phyloP scores from a whole-genome alignment of 64 coral and sea anemone genomes.

The Actinia equina region DNA sequence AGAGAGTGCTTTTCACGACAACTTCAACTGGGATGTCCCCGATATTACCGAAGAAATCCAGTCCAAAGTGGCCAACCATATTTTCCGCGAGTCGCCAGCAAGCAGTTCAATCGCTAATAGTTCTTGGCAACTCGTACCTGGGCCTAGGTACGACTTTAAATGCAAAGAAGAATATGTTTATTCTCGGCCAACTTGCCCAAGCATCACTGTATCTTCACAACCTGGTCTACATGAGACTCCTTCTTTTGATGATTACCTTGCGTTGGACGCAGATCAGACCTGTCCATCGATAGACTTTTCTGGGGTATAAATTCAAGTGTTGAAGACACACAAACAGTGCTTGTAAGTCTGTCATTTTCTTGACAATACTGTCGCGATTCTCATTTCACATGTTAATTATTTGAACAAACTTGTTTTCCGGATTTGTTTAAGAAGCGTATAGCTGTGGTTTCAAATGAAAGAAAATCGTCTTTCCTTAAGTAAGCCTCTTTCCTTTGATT shows the following conservation, averaged over 20 bases:
- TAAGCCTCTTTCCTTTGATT: not conserved
- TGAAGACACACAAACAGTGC: not conserved
- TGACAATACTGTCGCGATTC: not conserved
- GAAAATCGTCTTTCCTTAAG: not conserved
- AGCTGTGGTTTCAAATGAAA: not conserved
- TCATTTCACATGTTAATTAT: not conserved
- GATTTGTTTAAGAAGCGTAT: not conserved
- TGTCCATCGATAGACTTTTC: constrained; percentile 97
- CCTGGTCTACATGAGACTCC: constrained; percentile 69
- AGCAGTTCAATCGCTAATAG: constrained; percentile 7
- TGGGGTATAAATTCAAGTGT: constrained; percentile 54
- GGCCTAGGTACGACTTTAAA: constrained; percentile 36
- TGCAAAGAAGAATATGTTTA: constrained; percentile 53
- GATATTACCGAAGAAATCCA: constrained; percentile 75
- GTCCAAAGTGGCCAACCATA: not conserved
- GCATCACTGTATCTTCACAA: constrained; percentile 22
- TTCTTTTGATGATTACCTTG: constrained; percentile 91
- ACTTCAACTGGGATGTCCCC: constrained; percentile 79
- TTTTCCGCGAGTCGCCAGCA: not conserved
- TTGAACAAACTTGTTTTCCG: not conserved
- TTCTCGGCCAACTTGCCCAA: constrained; percentile 26
- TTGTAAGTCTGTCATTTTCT: not conserved
- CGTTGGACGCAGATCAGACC: constrained; percentile 91
- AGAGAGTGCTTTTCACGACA: constrained; percentile 65
- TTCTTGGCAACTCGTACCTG: constrained; percentile 61